A percentile compares a stretch with the other conserved stretches of the same genome.
Conservation (phyloP, 2,888 invertebrate genomes). For the Pherbina coryleti region DNA sequence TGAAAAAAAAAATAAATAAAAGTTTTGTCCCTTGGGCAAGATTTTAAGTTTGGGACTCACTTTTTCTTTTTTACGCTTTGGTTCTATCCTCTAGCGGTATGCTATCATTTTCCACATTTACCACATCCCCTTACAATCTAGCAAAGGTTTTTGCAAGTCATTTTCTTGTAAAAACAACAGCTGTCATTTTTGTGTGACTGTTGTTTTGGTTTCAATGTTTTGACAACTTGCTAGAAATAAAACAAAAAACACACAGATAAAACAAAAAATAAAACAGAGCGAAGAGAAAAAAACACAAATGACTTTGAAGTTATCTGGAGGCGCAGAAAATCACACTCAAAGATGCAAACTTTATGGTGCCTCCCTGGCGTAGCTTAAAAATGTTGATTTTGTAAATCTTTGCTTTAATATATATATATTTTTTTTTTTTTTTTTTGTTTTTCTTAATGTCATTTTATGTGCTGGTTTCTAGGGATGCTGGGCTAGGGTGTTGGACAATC, state of each 20-base stretch:
- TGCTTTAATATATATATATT: background rate
- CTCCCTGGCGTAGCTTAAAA: background rate
- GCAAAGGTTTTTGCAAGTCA: background rate
- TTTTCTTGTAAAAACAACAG: background rate
- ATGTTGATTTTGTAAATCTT: background rate
- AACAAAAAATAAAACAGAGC: background rate
- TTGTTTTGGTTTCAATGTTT: background rate
- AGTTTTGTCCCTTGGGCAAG: constrained; percentile 11
- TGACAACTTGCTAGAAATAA: background rate
- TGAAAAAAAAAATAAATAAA: background rate
- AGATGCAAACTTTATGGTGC: background rate
- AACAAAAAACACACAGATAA: background rate
- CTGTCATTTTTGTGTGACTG: background rate
- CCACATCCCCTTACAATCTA: background rate
- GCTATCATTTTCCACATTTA: background rate
- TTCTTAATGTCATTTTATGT: background rate
- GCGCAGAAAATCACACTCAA: background rate
- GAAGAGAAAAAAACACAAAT: background rate
- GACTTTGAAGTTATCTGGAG: background rate
- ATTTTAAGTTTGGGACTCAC: background rate
- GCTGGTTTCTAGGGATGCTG: background rate
- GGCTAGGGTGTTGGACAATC: background rate
- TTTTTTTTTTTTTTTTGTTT: background rate
- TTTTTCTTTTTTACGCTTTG: too few species aligned
- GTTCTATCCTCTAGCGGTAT: too few species aligned